phyloP scores from a whole-genome alignment of 1,140 invertebrate genomes.

The Chrysoperla carnea region DNA sequence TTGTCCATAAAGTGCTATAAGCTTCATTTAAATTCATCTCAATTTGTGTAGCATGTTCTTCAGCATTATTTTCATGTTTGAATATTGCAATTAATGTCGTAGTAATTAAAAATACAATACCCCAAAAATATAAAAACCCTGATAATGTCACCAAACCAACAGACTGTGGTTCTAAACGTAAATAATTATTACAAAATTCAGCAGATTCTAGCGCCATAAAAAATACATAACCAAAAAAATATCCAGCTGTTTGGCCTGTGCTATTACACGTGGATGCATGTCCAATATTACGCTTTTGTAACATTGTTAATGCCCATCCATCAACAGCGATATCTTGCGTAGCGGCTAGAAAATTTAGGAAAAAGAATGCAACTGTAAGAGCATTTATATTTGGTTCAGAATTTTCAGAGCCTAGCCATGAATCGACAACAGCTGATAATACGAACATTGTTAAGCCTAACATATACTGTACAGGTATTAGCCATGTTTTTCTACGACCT shows the following conservation, averaged over 20 bases:
- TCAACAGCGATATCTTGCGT: conserved; percentile 99
- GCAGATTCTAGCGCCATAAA: conserved; percentile 95
- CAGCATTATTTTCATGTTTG: conserved; percentile 57
- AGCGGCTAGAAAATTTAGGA: conserved; percentile 88
- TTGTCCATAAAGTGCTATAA: conserved; percentile 69
- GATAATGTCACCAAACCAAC: conserved; percentile 71
- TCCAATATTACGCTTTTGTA: conserved; percentile 92
- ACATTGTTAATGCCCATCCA: conserved; percentile 98
- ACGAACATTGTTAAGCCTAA: conserved; percentile 73
- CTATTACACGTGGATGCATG: conserved; percentile 98
- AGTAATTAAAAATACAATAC: conserved; percentile 72
- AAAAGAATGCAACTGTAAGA: conserved; percentile 77
- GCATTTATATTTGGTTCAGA: conserved; percentile 57
- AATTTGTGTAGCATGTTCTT: conserved; percentile 25
- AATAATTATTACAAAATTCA: conserved; percentile 89
- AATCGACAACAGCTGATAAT: conserved; percentile 54
- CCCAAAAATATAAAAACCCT: conserved; percentile 92
- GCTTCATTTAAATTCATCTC: conserved; percentile 54
- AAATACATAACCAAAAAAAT: conserved; percentile 92
- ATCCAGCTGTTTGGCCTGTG: conserved; percentile 95
- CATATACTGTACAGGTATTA: conserved; percentile 81
- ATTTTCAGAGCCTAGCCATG: conserved; percentile 50
- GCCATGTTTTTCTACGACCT: conserved; percentile 93
- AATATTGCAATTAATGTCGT: conserved; percentile 82
- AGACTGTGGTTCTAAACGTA: conserved; percentile 50